Evolutionary conservation across 2,888 invertebrate species (phyloP).

Genomic region (Ophioninae sp.): DNA sequence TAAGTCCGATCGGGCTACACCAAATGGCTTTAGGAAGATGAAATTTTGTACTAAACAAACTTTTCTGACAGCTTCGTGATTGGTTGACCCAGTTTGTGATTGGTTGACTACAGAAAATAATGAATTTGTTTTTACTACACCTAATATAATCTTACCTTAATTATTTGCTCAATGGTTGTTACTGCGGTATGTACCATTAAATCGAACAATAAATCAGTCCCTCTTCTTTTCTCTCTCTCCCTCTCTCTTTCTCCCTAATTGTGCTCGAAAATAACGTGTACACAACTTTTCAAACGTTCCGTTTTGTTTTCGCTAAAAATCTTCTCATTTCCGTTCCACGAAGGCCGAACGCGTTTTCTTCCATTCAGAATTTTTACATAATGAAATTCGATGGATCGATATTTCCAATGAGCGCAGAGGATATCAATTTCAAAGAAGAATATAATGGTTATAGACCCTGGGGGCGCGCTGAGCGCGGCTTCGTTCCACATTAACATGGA

Average conservation of each 20-base stretch:
- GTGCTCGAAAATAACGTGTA: constrained; percentile 13
- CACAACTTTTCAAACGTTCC: constrained; percentile 10
- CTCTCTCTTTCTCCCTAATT: background rate
- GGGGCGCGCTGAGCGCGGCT: background rate
- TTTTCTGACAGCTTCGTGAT: too few species aligned
- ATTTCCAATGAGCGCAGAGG: constrained; percentile 20
- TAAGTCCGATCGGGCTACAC: too few species aligned
- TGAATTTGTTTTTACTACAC: too few species aligned
- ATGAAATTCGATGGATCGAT: constrained; percentile 29
- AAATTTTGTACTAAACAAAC: too few species aligned
- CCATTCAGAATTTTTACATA: constrained; percentile 40
- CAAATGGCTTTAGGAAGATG: too few species aligned
- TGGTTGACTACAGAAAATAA: too few species aligned
- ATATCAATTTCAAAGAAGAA: constrained; percentile 27
- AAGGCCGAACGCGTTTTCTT: background rate
- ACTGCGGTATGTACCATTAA: too few species aligned
- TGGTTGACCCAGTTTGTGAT: too few species aligned
- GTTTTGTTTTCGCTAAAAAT: constrained; percentile 15
- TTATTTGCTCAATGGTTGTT: too few species aligned
- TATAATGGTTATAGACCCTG: constrained; percentile 5
- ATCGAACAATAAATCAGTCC: background rate
- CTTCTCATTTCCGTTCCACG: constrained; percentile 11
- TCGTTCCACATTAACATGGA: background rate
- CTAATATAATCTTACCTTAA: too few species aligned
- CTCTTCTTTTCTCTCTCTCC: background rate